Percentiles rank a stretch among this genome's conserved stretches.
phyloP scores from a whole-genome alignment of 1,140 invertebrate species.

The Cecropterus lyciades region DNA sequence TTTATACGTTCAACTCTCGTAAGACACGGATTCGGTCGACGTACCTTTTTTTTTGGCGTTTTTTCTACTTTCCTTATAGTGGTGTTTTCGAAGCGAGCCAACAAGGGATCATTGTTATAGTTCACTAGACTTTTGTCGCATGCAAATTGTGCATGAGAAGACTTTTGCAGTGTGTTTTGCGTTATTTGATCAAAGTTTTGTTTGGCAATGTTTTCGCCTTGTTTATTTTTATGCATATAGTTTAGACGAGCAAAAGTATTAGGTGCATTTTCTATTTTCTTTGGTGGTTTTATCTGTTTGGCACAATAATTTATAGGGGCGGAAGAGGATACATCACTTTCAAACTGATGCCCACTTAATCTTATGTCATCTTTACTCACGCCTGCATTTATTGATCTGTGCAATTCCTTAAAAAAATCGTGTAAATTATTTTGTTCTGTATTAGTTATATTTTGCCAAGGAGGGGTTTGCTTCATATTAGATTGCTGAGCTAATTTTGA shows the following conservation, averaged over 20 bases:
- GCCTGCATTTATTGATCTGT: slow-evolving; percentile 59
- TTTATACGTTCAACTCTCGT: slow-evolving; percentile 3
- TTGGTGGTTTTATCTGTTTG: slow-evolving; percentile 46
- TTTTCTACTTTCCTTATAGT: slow-evolving; percentile 19
- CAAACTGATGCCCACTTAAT: background rate
- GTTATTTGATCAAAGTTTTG: slow-evolving; percentile 33
- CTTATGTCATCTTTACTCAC: slow-evolving; percentile 15
- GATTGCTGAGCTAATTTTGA: slow-evolving; percentile 5
- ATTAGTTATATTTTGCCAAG: background rate
- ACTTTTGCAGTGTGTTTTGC: slow-evolving; percentile 31
- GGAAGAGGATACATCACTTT: slow-evolving; percentile 6
- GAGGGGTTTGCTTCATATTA: background rate
- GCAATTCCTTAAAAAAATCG: slow-evolving; percentile 59
- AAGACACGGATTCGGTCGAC: background rate
- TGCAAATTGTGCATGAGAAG: background rate
- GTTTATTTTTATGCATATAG: slow-evolving; percentile 74
- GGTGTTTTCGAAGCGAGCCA: slow-evolving; percentile 12
- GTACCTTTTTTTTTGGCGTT: slow-evolving; percentile 2
- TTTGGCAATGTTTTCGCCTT: slow-evolving; percentile 51
- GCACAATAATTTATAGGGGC: slow-evolving; percentile 26
- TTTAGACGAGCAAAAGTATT: slow-evolving; percentile 74
- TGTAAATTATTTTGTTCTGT: slow-evolving; percentile 45
- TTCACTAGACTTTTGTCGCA: slow-evolving; percentile 2
- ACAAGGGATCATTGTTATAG: slow-evolving; percentile 9
- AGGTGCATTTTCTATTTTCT: slow-evolving; percentile 61